phyloP scores from a whole-genome alignment of 2,113 vertebrate genomes.

The Malurus cyaneus region DNA sequence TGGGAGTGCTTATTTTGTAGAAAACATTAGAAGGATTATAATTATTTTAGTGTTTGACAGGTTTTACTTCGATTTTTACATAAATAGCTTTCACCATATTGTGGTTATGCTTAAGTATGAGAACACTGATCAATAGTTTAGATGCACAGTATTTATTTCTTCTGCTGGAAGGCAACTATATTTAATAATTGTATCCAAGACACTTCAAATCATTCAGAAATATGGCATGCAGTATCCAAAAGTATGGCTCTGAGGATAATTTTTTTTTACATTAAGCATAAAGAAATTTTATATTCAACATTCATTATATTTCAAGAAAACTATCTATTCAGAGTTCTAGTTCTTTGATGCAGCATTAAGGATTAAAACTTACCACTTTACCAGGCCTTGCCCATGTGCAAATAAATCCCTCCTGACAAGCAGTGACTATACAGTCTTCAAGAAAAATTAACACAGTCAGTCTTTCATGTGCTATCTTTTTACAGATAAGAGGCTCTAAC shows the following conservation, averaged over 20 bases:
- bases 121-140: slow-evolving; percentile 65
- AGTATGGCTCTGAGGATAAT: slow-evolving; percentile 82
- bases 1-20: slow-evolving; percentile 10
- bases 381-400: slow-evolving; percentile 99
- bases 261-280: slow-evolving; percentile 80
- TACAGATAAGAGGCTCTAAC: slow-evolving; percentile 98
- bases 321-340: slow-evolving; percentile 76
- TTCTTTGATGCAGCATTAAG: slow-evolving; percentile 82
- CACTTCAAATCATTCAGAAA: slow-evolving; percentile 84
- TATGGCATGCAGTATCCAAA: slow-evolving; percentile 88
- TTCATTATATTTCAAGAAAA: slow-evolving; percentile 75
- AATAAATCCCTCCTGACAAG: slow-evolving; percentile 99
- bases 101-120: slow-evolving; percentile 69
- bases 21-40: slow-evolving; percentile 34
- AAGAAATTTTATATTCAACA: slow-evolving; percentile 80
- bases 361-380: slow-evolving; percentile 97
- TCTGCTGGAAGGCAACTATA: slow-evolving; percentile 78
- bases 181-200: slow-evolving; percentile 74
- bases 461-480: slow-evolving; percentile 99
- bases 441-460: slow-evolving; percentile 99
- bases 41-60: slow-evolving; percentile 46
- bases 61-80: slow-evolving; percentile 57
- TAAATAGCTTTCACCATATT: slow-evolving; percentile 55
- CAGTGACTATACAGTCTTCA: slow-evolving; percentile 99
- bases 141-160: slow-evolving; percentile 71